Percentiles rank a stretch among this genome's conserved stretches.
Conservation (phyloP, 1,140 invertebrate species). For the Mercenaria mercenaria region DNA sequence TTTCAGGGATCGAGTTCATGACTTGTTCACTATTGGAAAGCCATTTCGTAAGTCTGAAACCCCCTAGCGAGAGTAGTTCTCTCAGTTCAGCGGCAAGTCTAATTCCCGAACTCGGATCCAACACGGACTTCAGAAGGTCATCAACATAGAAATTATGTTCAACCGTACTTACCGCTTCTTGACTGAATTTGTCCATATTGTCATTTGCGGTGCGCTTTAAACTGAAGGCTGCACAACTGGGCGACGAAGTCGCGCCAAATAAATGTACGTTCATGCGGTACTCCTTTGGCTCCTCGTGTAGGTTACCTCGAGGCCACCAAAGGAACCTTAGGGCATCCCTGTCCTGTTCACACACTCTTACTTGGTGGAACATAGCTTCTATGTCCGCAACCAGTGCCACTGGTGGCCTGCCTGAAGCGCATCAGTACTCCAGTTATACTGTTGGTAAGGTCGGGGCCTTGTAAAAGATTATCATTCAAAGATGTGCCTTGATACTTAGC, state of each 20-base stretch:
- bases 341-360: background rate
- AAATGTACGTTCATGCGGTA: slow-evolving; percentile 49
- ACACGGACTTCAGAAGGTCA: background rate
- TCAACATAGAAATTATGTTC: background rate
- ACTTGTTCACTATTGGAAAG: background rate
- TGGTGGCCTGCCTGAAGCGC: background rate
- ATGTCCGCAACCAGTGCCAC: slow-evolving; percentile 16
- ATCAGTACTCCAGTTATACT: background rate
- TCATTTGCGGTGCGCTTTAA: background rate
- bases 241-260: slow-evolving; percentile 70
- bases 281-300: background rate
- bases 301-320: slow-evolving; percentile 1
- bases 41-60: slow-evolving; percentile 1
- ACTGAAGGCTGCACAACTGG: slow-evolving; percentile 12
- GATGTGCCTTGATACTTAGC: slow-evolving; percentile 70
- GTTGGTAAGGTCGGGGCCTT: slow-evolving; percentile 12
- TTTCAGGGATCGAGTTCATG: background rate
- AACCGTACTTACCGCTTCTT: background rate
- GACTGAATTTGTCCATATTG: background rate
- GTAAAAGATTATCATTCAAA: slow-evolving; percentile 72
- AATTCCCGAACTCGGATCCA: background rate
- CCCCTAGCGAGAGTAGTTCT: background rate
- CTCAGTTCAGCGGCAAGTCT: background rate
- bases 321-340: slow-evolving; percentile 1
- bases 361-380: slow-evolving; percentile 38